Conservation (phyloP, 2,797 vertebrate genomes). For the Hippopotamyrus pictus region DNA sequence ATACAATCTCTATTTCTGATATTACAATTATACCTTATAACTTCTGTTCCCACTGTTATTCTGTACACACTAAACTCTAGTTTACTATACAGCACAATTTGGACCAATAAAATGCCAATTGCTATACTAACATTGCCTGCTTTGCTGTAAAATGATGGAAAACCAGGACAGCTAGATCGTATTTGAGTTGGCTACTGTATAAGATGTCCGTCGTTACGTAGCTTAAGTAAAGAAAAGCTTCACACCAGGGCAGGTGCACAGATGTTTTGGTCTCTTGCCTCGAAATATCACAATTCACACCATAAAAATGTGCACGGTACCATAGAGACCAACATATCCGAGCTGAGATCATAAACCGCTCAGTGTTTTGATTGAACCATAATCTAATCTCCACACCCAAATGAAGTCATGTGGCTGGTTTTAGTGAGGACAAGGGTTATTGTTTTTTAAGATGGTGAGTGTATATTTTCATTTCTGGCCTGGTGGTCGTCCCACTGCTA, state of each 20-base stretch:
- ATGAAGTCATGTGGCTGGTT: constrained; percentile 26
- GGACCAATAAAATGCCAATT: not conserved
- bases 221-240: not conserved
- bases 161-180: not conserved
- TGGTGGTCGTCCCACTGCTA: constrained; percentile 12
- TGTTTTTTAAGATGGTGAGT: constrained; percentile 24
- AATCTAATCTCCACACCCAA: constrained; percentile 26
- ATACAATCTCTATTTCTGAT: not conserved
- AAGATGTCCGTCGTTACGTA: not conserved
- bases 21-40: not conserved
- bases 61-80: not conserved
- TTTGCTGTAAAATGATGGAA: not conserved
- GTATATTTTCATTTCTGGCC: constrained; percentile 23
- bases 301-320: not conserved
- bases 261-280: not conserved
- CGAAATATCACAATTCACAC: not conserved
- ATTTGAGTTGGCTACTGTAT: not conserved
- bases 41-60: not conserved
- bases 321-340: constrained; percentile 11
- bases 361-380: constrained; percentile 28
- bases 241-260: not conserved
- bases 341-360: constrained; percentile 14
- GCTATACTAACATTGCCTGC: not conserved
- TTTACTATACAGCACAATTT: not conserved
- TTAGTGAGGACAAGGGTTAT: constrained; percentile 19